Conservation (phyloP, 2,888 invertebrate genomes). For the Stenchaetothrips biformis region DNA sequence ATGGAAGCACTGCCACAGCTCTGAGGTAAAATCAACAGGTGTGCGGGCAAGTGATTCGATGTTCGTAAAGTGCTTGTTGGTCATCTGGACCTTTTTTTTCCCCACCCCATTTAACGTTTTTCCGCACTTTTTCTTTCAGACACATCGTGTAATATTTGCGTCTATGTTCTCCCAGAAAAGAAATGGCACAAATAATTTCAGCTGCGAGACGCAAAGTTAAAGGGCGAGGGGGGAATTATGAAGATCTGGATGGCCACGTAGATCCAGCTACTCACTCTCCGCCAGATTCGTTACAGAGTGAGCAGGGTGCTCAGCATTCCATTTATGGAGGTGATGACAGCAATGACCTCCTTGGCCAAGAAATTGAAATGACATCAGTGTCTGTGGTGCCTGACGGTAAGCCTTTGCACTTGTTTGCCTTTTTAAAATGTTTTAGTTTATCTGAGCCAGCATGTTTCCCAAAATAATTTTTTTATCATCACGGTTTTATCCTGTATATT, state of each 20-base stretch:
- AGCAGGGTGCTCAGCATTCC: not conserved
- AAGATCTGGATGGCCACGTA: constrained; percentile 33
- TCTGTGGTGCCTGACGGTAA: constrained; percentile 75
- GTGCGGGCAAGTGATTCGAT: too few relatives aligned
- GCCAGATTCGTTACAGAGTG: constrained; percentile 12
- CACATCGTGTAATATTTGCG: too few relatives aligned
- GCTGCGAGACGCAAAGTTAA: constrained; percentile 33
- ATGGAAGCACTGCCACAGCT: too few relatives aligned
- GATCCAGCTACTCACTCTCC: constrained; percentile 27
- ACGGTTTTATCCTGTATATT: constrained; percentile 29
- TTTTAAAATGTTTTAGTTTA: not conserved
- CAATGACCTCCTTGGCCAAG: constrained; percentile 36
- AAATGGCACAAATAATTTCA: constrained; percentile 32
- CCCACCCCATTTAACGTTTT: too few relatives aligned
- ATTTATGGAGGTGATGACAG: constrained; percentile 29
- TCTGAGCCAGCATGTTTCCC: not conserved
- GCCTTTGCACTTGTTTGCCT: constrained; percentile 31
- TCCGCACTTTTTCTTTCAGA: too few relatives aligned
- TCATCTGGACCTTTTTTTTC: too few relatives aligned
- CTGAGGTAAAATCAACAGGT: too few relatives aligned
- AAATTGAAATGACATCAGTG: constrained; percentile 72
- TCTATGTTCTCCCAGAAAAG: too few relatives aligned
- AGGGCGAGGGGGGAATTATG: constrained; percentile 33
- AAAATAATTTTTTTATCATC: constrained; percentile 20
- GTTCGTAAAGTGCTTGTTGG: too few relatives aligned